Evolutionary conservation across 2,888 invertebrate genomes (phyloP), one percentile per base, ranked within the genome.

Genomic region (Drosophila melanosoma): DNA sequence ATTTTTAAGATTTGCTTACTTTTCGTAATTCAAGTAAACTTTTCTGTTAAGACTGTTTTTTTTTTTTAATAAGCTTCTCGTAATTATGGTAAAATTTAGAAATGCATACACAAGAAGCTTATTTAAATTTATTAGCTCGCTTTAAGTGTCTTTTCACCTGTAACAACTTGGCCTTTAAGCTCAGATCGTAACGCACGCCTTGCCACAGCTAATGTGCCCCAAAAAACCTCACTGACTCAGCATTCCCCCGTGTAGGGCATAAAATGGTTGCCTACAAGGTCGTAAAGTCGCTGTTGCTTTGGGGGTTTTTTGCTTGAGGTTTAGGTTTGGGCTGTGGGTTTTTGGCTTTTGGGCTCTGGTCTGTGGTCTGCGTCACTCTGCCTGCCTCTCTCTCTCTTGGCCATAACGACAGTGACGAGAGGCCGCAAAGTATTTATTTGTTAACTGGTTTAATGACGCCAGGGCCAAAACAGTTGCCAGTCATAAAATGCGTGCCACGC

Each of bases 361-460:
- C 17, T 36, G 11, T 36, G 35, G 35, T 23, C 54, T 54, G 36
- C 26, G 53, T 10, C 23, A 17, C 23, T 36, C 23, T 54, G 15
- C 36, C 54, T 54, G 35, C 26, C 35, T 15, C 23, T 11, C 23
- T 26, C 4, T 26, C 17, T 26, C 26, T 20, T 53, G 40, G 40
- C 61, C 48, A 40, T 60, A 60, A 60, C 52, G 53, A 42, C 65
- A 57, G 73, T 73, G 66, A 67, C 56, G 72, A 58, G 70, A 58
- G 74, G 71, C 74, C 71, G 70, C 82, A 78, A 81, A 79, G 87
- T 87, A 89, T 85, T 85, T 85, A 89, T 85, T 87, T 85, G 85
- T 84, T 89, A 85, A 85, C 85, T 89, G 85, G 87, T 85, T 85
- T 85, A 85, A 89, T 89, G 90, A 85, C 89, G 87, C 76, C 89